A percentile compares a stretch with the other conserved stretches of the same genome.
These are phyloP conservation scores for Stenchaetothrips biformis DNA, from an alignment of 2,888 invertebrate species.

Conservation along the genomic window DNA sequence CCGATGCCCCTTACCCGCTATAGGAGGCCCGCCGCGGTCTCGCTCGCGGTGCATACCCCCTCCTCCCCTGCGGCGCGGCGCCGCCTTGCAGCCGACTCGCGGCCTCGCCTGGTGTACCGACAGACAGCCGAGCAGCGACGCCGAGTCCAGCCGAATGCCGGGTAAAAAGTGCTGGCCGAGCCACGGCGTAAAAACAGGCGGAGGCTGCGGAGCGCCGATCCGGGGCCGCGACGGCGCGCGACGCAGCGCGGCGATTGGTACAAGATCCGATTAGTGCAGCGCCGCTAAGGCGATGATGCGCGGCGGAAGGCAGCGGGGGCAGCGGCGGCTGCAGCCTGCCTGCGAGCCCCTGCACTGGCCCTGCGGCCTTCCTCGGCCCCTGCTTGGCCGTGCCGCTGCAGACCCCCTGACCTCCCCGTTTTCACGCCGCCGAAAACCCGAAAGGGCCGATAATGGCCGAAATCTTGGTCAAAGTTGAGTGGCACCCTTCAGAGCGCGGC, in stretches of 20 bases:
- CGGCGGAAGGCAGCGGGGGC: background rate
- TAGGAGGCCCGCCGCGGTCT: too few species aligned
- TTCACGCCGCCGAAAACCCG: background rate
- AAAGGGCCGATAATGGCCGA: background rate
- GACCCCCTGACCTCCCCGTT: background rate
- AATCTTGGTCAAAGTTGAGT: too few species aligned
- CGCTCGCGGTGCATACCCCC: too few species aligned
- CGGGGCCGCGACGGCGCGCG: background rate
- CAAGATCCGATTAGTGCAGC: conserved; percentile 4
- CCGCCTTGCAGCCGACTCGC: too few species aligned
- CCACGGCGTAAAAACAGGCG: background rate
- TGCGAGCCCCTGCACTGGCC: background rate
- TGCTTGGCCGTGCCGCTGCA: background rate
- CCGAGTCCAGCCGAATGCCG: background rate
- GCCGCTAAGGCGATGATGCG: background rate
- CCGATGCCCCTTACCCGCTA: too few species aligned
- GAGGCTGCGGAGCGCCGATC: too few species aligned
- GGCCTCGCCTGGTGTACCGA: background rate
- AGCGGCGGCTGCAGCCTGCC: background rate
- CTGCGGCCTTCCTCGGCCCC: background rate
- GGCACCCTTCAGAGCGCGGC: too few species aligned
- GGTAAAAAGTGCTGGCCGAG: background rate
- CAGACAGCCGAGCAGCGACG: background rate
- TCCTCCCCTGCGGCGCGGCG: too few species aligned
- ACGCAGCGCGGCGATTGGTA: background rate